These are phyloP conservation scores for Desoria tigrina DNA, from an alignment of 2,888 invertebrate genomes.

Conservation along the genomic window DNA sequence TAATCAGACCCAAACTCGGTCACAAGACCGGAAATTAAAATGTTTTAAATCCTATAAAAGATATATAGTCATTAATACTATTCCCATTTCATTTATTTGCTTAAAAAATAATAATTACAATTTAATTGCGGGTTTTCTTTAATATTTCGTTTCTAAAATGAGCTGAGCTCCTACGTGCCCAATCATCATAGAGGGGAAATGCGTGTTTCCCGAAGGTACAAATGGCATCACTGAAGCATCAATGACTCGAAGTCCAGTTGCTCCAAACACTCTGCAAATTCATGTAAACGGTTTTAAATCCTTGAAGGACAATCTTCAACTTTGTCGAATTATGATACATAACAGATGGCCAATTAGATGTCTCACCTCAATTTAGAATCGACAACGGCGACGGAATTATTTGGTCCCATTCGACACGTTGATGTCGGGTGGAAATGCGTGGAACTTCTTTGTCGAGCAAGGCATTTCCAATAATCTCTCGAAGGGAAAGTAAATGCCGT, in stretches of 20 bases:
- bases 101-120: too few species aligned
- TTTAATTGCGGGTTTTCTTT: too few species aligned
- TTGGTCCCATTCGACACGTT: conserved; percentile 41
- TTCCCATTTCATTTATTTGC: too few species aligned
- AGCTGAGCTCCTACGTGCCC: conserved; percentile 23
- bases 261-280: conserved; percentile 27
- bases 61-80: too few species aligned
- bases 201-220: conserved; percentile 28
- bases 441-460: conserved; percentile 7
- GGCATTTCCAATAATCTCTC: conserved; percentile 35
- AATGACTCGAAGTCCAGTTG: conserved; percentile 25
- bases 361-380: conserved; percentile 38
- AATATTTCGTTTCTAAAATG: conserved; percentile 18
- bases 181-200: conserved; percentile 29
- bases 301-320: too few species aligned
- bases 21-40: too few species aligned
- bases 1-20: too few species aligned
- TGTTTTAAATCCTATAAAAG: too few species aligned
- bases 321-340: too few species aligned
- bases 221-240: conserved; percentile 26
- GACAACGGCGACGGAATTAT: conserved; percentile 29
- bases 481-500: conserved; percentile 16
- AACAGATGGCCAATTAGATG: too few species aligned
- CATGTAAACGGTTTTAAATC: neutral
- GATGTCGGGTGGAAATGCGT: conserved; percentile 34